A percentile compares a stretch with the other conserved stretches of the same genome.
These are phyloP conservation scores for Poecile atricapillus DNA, from an alignment of 2,113 vertebrate genomes.

Conservation along the genomic window DNA sequence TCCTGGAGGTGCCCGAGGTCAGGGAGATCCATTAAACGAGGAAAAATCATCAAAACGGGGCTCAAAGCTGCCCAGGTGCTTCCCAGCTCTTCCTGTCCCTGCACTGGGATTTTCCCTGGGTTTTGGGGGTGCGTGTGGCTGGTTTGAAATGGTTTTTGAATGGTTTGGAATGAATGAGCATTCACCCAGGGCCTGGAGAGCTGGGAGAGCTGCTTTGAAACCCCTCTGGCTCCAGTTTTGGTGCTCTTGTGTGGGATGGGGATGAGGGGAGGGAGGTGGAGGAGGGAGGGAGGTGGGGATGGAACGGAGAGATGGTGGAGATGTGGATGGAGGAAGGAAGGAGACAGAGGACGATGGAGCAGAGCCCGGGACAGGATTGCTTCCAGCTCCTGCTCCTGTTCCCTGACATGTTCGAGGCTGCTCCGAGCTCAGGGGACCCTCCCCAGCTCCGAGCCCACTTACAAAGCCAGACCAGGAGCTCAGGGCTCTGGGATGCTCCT, in stretches of 20 bases:
- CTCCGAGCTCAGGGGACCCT: rapidly evolving
- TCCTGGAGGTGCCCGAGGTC: neutral
- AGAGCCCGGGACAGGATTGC: rapidly evolving
- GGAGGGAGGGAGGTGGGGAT: too few relatives aligned
- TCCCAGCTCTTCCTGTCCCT: rapidly evolving
- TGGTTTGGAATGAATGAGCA: neutral
- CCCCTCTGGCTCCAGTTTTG: neutral
- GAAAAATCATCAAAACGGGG: rapidly evolving
- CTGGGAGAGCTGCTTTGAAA: neutral
- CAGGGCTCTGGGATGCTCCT: rapidly evolving
- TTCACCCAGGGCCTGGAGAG: rapidly evolving
- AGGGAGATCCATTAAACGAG: neutral
- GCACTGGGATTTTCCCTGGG: neutral
- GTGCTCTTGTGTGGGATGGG: neutral
- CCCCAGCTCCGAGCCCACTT: neutral
- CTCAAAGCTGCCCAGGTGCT: rapidly evolving
- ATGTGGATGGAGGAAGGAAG: neutral
- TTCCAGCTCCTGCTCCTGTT: neutral
- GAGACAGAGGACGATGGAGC: neutral
- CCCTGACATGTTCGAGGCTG: rapidly evolving
- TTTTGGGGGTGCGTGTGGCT: neutral
- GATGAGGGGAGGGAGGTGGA: neutral
- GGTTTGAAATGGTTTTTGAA: neutral
- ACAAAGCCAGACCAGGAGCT: rapidly evolving
- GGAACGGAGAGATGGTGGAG: neutral